These are phyloP conservation scores for Odontamblyopus rebecca DNA, from an alignment of 2,797 vertebrate species.

Conservation along the genomic window DNA sequence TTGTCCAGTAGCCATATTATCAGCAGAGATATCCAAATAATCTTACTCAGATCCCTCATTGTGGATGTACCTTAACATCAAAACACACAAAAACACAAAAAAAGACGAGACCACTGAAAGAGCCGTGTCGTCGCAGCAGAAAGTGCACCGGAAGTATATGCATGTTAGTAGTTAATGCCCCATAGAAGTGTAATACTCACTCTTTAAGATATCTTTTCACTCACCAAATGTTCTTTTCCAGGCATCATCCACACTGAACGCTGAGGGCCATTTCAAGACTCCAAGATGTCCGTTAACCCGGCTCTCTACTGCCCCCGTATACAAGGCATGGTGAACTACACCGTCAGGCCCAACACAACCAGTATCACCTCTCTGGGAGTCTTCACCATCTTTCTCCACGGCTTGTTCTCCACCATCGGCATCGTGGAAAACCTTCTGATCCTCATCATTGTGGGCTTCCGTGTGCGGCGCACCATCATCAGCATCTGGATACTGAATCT, in stretches of 20 bases:
- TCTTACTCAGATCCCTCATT: too few relatives aligned
- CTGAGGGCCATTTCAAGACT: background rate
- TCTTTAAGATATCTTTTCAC: background rate
- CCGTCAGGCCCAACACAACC: constrained; percentile 25
- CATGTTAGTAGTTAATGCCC: too few relatives aligned
- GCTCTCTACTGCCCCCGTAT: constrained; percentile 39
- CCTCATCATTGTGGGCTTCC: constrained; percentile 63
- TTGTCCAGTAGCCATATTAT: too few relatives aligned
- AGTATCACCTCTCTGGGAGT: constrained; percentile 37
- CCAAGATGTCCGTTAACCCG: constrained; percentile 25
- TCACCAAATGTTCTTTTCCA: background rate
- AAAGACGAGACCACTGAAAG: too few relatives aligned
- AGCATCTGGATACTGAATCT: constrained; percentile 75
- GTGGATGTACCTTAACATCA: too few relatives aligned
- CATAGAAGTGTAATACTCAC: too few relatives aligned
- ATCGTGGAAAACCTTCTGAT: constrained; percentile 72
- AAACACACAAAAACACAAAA: too few relatives aligned
- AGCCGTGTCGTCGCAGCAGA: too few relatives aligned
- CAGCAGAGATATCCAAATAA: too few relatives aligned
- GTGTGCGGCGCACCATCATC: constrained; percentile 60
- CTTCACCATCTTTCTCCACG: constrained; percentile 58
- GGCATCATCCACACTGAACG: background rate
- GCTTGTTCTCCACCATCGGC: constrained; percentile 60
- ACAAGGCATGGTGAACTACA: constrained; percentile 41
- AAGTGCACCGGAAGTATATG: too few relatives aligned